Evolutionary conservation across 92 coral and sea anemone species (phyloP).

Genomic region (Nematostella vectensis): DNA sequence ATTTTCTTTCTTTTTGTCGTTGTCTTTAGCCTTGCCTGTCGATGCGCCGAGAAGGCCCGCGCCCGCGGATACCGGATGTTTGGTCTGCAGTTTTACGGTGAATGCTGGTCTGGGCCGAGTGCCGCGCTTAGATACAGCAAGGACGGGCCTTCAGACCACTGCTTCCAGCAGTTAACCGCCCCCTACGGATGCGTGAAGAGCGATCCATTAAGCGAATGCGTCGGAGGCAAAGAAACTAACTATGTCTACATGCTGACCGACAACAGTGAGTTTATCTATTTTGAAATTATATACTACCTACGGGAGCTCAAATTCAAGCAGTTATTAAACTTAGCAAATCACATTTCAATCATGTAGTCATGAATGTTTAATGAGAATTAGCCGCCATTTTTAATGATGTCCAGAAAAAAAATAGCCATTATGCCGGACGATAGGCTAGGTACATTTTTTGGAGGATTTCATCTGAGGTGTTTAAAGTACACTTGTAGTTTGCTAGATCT

Average conservation of each 20-base stretch:
- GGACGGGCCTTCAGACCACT: constrained; percentile 36
- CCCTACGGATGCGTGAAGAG: constrained; percentile 33
- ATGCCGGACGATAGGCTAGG: too few species aligned
- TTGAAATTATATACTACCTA: too few species aligned
- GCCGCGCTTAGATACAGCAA: constrained; percentile 29
- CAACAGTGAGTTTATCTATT: constrained; percentile 27
- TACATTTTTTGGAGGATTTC: too few species aligned
- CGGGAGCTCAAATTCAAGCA: too few species aligned
- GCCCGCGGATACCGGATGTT: constrained; percentile 45
- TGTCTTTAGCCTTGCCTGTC: constrained; percentile 69
- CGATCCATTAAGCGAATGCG: constrained; percentile 32
- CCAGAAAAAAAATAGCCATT: too few species aligned
- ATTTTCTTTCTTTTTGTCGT: too few species aligned
- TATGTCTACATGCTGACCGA: constrained; percentile 33
- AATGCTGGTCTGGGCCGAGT: constrained; percentile 60
- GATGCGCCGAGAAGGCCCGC: constrained; percentile 53
- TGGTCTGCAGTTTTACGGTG: constrained; percentile 63
- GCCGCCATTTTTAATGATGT: too few species aligned
- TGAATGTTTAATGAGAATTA: too few species aligned
- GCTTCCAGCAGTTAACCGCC: constrained; percentile 30
- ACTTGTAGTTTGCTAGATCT: too few species aligned
- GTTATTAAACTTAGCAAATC: too few species aligned
- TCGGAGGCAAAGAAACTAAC: constrained; percentile 36
- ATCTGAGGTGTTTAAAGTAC: too few species aligned
- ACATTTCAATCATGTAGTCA: too few species aligned